Base-by-base conservation (phyloP, 2,797 vertebrate species). In the Trematomus bernacchii region DNA sequence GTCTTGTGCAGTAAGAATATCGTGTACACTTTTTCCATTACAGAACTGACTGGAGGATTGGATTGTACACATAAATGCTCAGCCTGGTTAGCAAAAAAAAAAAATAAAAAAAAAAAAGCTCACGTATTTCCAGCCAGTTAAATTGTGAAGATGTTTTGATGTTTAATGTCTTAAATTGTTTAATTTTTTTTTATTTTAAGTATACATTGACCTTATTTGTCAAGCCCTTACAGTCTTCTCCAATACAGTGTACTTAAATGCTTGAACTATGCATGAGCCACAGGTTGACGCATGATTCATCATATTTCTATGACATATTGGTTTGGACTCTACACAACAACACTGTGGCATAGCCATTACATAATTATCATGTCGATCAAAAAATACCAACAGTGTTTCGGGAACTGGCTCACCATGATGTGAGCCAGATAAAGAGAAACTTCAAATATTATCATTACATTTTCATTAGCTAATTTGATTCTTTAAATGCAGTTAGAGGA, bases 321-420 rank as follows among this genome's bases (percentile, higher is more conserved):
- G 9, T 73, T 79, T 77, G 79, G 51, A 77, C 46, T 73, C 42
- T 44, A 27, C 42, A 40, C 47, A 60, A 53, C 77, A 80, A 82
- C 18, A 71, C 75, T 74, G 37, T 60, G 53, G 71, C 66, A 64
- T 50, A 76, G 27, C 69, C 44, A 82, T 76, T 77, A 82, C 72
- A 73, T 78, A 59, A 75, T 77, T 58, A 84, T 76, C 52, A 71
- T 33, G 60, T 66, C 60, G 63, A 54, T 83, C 23, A 77, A 82
- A 67, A 74, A 40, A 53, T 79, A 84, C 80, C 83, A 37, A 75
- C 58, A 65, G 42, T 19, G 51, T 79, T 33, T 27, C 51, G 46
- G 33, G 6, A 37, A 37, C 33, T 37, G 33, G 33, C 33, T 37
- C 47, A 47, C 42, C n/a, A 44, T 18, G 10, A 37, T 55, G 53